Evolutionary conservation across 2,888 invertebrate species (phyloP), one percentile per base, ranked within the genome.

Genomic region (Melanophora roralis): DNA sequence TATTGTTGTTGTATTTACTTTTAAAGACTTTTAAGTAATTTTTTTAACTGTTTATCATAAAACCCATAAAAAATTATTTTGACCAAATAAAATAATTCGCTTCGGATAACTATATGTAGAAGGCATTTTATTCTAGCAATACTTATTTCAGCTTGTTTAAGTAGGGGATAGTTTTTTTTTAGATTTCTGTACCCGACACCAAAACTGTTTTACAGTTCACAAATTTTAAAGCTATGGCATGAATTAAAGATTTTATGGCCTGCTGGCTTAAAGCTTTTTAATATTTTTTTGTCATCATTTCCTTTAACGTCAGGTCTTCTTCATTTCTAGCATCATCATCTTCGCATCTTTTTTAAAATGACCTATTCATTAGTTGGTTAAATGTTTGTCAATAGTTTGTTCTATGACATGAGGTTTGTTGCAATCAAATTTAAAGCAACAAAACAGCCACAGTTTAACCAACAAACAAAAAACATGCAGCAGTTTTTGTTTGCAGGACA

Each of bases 331-430:
- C 53, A 36, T 43, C 57, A 32, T 32, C 49, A 38, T 14, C 38
- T 38, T 21, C 59, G 36, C 60, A 71, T 49, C 62, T 55, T 32
- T 51, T 49, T 47, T 49, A 67, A 62, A 64, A 69, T 76, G 64
- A 57, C 53, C 53, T 72, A 76, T 79, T 75, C 67, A 72, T 67
- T 65, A 62, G 75, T 68, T 69, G 62, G 64, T 59, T 60, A 78
- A 78, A 60, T 74, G 62, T 74, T 69, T 59, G 57, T 55, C 51
- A 79, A 55, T 60, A 53, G 23, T 72, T 40, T 55, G 40, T 59
- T 43, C 32, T 71, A 19, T 49, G 51, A 51, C 64, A n/a, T 43
- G 23, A 38, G 23, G 60, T 53, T 78, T 74, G 53, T 51, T 72
- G 72, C 72, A 65, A 78, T 49, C 62, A 72, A 72, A 64, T 57